Percentiles rank a stretch among this genome's conserved stretches.
These are phyloP conservation scores for Brassicogethes aeneus DNA, from an alignment of 2,888 invertebrate genomes.

Conservation along the genomic window DNA sequence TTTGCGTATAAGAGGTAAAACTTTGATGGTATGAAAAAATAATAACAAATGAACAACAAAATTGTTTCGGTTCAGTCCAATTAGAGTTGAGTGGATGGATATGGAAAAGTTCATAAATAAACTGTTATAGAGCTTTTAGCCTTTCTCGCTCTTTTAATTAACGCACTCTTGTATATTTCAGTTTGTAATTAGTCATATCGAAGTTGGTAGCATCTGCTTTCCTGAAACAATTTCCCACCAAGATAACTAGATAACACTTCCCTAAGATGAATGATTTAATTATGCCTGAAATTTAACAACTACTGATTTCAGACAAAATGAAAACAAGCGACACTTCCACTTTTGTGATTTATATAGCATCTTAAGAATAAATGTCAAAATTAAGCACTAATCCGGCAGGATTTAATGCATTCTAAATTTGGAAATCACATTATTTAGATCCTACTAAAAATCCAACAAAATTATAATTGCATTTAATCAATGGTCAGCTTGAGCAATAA, in stretches of 20 bases:
- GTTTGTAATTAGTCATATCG: slow-evolving; percentile 3
- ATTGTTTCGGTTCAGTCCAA: too few relatives aligned
- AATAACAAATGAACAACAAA: too few relatives aligned
- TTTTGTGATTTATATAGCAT: not conserved
- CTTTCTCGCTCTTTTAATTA: slow-evolving; percentile 3
- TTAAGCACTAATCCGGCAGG: too few relatives aligned
- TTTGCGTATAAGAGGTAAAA: too few relatives aligned
- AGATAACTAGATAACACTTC: slow-evolving; percentile 3
- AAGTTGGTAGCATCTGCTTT: slow-evolving; percentile 1
- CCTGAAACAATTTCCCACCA: slow-evolving; percentile 2
- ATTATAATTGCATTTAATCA: too few relatives aligned
- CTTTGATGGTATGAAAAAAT: too few relatives aligned
- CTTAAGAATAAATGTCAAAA: not conserved
- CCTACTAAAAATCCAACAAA: too few relatives aligned
- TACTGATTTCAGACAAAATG: slow-evolving; percentile 1
- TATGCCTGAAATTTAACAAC: slow-evolving; percentile 4
- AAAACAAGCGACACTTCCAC: not conserved
- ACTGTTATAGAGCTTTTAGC: slow-evolving; percentile 2
- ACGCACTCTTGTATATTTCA: slow-evolving; percentile 3
- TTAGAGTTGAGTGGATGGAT: too few relatives aligned
- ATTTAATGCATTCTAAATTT: too few relatives aligned
- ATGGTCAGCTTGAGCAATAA: too few relatives aligned
- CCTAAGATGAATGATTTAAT: not conserved
- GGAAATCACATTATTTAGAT: too few relatives aligned
- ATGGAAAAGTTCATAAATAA: slow-evolving; percentile 2